Conservation (phyloP, 2,797 vertebrate species). For the Picus viridis region DNA sequence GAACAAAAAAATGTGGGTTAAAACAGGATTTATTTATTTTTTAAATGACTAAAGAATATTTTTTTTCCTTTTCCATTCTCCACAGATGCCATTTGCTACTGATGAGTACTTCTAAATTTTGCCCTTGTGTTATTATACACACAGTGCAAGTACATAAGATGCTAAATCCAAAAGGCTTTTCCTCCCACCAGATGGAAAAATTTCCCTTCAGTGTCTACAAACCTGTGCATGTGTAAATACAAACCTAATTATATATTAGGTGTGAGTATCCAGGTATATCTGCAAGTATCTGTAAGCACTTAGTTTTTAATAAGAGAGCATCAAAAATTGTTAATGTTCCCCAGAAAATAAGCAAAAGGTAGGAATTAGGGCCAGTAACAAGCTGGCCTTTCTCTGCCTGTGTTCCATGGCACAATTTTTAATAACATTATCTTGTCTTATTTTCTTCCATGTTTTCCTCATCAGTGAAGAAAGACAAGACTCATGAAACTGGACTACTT, state of each 20-base stretch:
- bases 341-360: not conserved
- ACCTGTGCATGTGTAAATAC: not conserved
- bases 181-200: constrained; percentile 5
- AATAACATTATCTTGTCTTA: not conserved
- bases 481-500: not conserved
- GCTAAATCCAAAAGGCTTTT: constrained; percentile 3
- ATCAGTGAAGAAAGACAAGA: not conserved
- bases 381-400: not conserved
- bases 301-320: not conserved
- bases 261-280: not conserved
- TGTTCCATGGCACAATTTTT: not conserved
- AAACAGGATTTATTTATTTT: not conserved
- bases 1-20: not conserved
- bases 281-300: not conserved
- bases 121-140: not conserved
- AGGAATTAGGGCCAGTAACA: not conserved
- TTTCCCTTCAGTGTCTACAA: constrained; percentile 15
- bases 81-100: constrained; percentile 34
- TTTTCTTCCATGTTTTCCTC: not conserved
- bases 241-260: not conserved
- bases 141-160: not conserved
- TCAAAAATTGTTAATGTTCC: not conserved
- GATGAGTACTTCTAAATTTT: constrained; percentile 45
- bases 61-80: constrained; percentile 39
- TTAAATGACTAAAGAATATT: constrained; percentile 2